These are phyloP conservation scores for Sebastes kiyomatsui DNA, from an alignment of 2,797 vertebrate genomes.

Conservation along the genomic window DNA sequence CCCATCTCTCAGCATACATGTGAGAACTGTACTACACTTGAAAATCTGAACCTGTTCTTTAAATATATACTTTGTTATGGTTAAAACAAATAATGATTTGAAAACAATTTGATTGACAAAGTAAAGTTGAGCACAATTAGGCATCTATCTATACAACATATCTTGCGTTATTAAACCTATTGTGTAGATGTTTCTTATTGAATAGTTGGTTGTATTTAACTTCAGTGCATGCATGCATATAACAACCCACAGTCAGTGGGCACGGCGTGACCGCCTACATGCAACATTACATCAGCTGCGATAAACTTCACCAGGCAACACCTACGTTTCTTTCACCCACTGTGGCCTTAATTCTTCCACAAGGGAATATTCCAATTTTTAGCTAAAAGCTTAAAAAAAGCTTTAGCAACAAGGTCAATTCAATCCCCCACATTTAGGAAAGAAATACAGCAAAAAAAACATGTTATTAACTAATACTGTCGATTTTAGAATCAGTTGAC, in stretches of 20 bases:
- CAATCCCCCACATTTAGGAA: neutral
- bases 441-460: neutral
- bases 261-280: constrained; percentile 49
- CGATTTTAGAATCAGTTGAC: neutral
- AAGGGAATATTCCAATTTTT: neutral
- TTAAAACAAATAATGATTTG: neutral
- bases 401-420: neutral
- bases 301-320: constrained; percentile 44
- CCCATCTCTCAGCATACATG: neutral
- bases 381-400: neutral
- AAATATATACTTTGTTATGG: neutral
- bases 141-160: neutral
- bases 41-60: too few species aligned
- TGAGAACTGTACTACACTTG: neutral
- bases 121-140: neutral
- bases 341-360: constrained; percentile 1
- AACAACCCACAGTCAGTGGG: constrained; percentile 58
- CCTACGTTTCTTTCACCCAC: constrained; percentile 61
- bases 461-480: neutral
- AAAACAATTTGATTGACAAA: too few species aligned
- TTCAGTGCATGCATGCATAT: neutral
- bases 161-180: neutral
- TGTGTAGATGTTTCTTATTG: neutral
- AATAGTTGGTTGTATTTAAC: neutral
- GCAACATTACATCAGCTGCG: constrained; percentile 57